phyloP scores from a whole-genome alignment of 2,888 invertebrate species.

The Torymus auratus region DNA sequence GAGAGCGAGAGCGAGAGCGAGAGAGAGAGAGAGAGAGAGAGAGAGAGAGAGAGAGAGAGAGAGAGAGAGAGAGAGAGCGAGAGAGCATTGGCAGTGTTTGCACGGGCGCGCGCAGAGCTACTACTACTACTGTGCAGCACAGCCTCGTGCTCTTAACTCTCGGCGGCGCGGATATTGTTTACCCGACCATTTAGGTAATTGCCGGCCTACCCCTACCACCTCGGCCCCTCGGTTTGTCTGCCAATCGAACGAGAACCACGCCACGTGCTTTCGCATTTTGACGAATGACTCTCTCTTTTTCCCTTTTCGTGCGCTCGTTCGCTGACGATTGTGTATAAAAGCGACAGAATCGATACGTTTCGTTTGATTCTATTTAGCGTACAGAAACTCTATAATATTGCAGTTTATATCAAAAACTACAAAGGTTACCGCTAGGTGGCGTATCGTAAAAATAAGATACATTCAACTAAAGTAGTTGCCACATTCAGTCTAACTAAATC shows the following conservation, averaged over 20 bases:
- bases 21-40: slow-evolving; percentile 20
- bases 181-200: slow-evolving; percentile 77
- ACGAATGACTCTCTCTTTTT: neutral
- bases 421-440: too few relatives aligned
- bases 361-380: too few relatives aligned
- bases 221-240: slow-evolving; percentile 16
- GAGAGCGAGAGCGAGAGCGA: slow-evolving; percentile 30
- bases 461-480: too few relatives aligned
- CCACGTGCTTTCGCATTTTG: slow-evolving; percentile 37
- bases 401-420: too few relatives aligned
- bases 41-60: slow-evolving; percentile 31
- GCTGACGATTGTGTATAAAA: too few relatives aligned
- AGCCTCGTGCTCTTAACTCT: slow-evolving; percentile 71
- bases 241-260: slow-evolving; percentile 67
- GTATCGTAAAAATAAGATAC: too few relatives aligned
- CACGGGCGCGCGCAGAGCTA: slow-evolving; percentile 34
- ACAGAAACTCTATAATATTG: too few relatives aligned
- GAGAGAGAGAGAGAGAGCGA: slow-evolving; percentile 16
- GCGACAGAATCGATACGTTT: too few relatives aligned
- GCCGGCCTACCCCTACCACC: slow-evolving; percentile 67
- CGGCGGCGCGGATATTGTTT: slow-evolving; percentile 73
- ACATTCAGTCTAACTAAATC: too few relatives aligned
- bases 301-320: too few relatives aligned
- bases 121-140: slow-evolving; percentile 25
- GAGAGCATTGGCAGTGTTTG: slow-evolving; percentile 55